Evolutionary conservation across 2,797 vertebrate genomes (phyloP), one percentile per base, ranked within the genome.

Genomic region (Anguilla megastoma): DNA sequence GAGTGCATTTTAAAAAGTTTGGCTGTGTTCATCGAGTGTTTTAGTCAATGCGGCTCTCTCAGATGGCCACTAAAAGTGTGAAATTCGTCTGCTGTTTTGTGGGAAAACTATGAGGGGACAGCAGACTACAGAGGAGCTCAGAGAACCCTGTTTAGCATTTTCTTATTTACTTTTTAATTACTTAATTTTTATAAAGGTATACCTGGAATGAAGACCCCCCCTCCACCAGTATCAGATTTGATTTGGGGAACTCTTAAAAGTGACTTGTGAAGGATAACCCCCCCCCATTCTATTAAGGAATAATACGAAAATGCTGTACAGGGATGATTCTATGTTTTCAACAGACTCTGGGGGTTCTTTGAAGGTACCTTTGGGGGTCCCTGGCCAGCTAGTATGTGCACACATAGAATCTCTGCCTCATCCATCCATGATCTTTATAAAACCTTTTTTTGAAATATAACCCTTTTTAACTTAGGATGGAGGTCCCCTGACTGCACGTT

Each of bases 21-120:
- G 86, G 30, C 45, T 30, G 58, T 80, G 30, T 45, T 41, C 36
- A 27, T 58, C 74, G 74, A 60, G 50, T 21, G 21, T 88, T 88
- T 74, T 18, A 79, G 50, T 85, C 12, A 14, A 27, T 76, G 63
- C 12, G 41, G 1, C 33, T 1, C 71, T 85, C 83, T 85, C 30
- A 85, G 27, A 60, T 36, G 27, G 71, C 14, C 58, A 8, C 52
- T 58, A 36, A 63, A 56, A 84, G n/a, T 21, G 24, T 33, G 21
- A 54, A 74, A 85, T 71, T n/a, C 33, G 60, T 12, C 36, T 66
- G 27, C 41, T 74, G 66, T 84, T 88, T 45, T 63, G 21, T 88
- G 21, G 21, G 3, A 0, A 33, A 18, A 3, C 30, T 41, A 12
- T 36, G 14, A 80, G 48, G 18, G 0, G 18, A 79, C 52, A 1